Evolutionary conservation across 2,113 vertebrate genomes (phyloP).

Genomic region (Morphnarchus princeps): DNA sequence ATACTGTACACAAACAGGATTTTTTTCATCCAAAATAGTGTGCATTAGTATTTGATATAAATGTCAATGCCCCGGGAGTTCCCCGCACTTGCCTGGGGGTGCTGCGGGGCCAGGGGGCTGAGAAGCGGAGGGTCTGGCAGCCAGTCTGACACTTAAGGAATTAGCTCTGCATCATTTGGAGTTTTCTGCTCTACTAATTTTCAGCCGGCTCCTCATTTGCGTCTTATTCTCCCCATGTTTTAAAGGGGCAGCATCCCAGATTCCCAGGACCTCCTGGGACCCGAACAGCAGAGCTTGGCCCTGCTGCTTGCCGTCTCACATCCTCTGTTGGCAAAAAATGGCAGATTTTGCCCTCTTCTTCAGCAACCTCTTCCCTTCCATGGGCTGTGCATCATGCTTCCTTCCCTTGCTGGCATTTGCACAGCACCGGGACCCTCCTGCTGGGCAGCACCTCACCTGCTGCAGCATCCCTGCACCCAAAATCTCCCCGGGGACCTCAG

Average conservation of each 20-base stretch:
- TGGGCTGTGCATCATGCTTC: rapidly evolving
- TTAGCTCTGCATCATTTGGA: slow-evolving; percentile 74
- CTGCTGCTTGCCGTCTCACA: rapidly evolving
- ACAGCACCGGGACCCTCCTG: not conserved
- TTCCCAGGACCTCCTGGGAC: not conserved
- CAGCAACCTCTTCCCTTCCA: not conserved
- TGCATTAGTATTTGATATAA: not conserved
- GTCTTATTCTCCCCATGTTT: not conserved
- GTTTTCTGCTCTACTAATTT: slow-evolving; percentile 75
- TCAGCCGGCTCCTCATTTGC: slow-evolving; percentile 40
- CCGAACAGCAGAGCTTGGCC: not conserved
- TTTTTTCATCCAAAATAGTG: not conserved
- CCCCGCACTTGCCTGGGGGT: rapidly evolving
- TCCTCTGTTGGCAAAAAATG: not conserved
- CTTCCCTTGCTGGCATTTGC: not conserved
- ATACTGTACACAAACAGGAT: not conserved
- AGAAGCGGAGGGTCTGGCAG: slow-evolving; percentile 51
- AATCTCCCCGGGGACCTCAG: not conserved
- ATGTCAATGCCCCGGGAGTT: not conserved
- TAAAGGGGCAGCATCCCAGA: slow-evolving; percentile 44
- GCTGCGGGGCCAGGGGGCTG: not conserved
- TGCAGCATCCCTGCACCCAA: not conserved
- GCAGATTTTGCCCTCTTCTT: not conserved
- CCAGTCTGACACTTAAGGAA: slow-evolving; percentile 71
- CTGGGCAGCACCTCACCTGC: not conserved